Evolutionary conservation across 2,888 invertebrate genomes (phyloP), one percentile per base, ranked within the genome.

Genomic region (Mythimna pallens): DNA sequence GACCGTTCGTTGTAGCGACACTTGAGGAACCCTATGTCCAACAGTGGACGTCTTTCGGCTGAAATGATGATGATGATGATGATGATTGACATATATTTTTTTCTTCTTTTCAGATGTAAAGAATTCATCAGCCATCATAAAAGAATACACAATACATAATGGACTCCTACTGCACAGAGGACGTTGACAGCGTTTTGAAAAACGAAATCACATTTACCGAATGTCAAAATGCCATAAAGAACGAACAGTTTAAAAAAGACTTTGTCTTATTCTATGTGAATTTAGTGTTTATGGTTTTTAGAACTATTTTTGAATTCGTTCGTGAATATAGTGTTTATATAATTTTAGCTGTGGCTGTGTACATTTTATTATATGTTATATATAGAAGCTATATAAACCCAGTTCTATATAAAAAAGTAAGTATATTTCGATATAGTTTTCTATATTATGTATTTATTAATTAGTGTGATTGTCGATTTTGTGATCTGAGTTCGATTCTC

Each of bases 311-410:
- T 2, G 87, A 88, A 14, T 85, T 84, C 9, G 3, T 89, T 4
- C 79, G 66, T 17, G 87, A 87, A 3, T 76, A 91, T 82, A 78
- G 76, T 76, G 61, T 71, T n/a, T 61, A 79, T 52, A 79, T 92
- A 55, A 5, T 90, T 3, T 17, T 85, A 3, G 59, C 86, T 88
- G 82, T 90, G 83, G 78, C 89, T 57, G 54, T 92, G 52, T 61
- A 86, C 69, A 70, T 90, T 67, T 17, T 92, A n/a, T 36, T 92
- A 0, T 86, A 87, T 65, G 62, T 89, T 1, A 22, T 91, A 0
- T 93, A 92, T 72, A 94, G 89, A 58, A 89, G 91, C 61, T 95
- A 89, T 82, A 89, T 88, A 80, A 90, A 80, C 64, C 95, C 94
- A 0, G 77, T 92, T 9, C 47, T 92, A 6, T 93, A 92, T 81